Evolutionary conservation across 2,113 vertebrate genomes (phyloP), one percentile per base, ranked within the genome.

Genomic region (Scartelaos histophorus): DNA sequence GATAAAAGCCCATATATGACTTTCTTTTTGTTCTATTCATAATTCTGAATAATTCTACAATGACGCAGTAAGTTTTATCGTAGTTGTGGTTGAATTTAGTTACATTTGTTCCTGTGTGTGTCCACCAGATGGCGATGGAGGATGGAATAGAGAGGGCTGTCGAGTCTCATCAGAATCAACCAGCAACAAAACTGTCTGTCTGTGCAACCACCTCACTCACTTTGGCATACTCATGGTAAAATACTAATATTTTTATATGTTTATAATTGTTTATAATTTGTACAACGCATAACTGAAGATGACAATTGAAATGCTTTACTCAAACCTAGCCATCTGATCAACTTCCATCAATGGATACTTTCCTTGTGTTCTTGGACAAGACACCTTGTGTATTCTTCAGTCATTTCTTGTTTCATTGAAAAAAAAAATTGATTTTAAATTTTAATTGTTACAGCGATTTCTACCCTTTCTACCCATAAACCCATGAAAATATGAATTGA

Each of bases 211-310:
- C 85, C 95, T 98, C 82, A 99, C 97, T 0, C 96, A 99, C 86
- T 99, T 99, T 0, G 97, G 95, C 56, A 88, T 98, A 79, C 92
- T 99, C 21, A 96, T 98, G 97, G 97, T 98, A 90, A 88, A 94
- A 68, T 17, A 35, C 3, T 13, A 25, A 65, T 66, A 29, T 66
- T 62, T 24, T 15, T 13, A 10, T 6, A 10, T 10, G 38, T 43
- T 43, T 43, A 43, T 43, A n/a, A n/a, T n/a, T n/a, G n/a, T n/a
- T n/a, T n/a, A n/a, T n/a, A n/a, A n/a, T n/a, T 43, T 43, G 38
- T 7, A 43, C 38, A 43, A 43, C 38, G 1, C 38, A 43, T 43
- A 43, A 43, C 38, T 43, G 38, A 43, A 43, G 38, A 10, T 10
- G 38, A 43, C 38, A 43, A 43, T 43, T 43, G 38, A 43, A 43